These are phyloP conservation scores for Rachycentron canadum DNA, from an alignment of 2,797 vertebrate genomes.

Conservation along the genomic window DNA sequence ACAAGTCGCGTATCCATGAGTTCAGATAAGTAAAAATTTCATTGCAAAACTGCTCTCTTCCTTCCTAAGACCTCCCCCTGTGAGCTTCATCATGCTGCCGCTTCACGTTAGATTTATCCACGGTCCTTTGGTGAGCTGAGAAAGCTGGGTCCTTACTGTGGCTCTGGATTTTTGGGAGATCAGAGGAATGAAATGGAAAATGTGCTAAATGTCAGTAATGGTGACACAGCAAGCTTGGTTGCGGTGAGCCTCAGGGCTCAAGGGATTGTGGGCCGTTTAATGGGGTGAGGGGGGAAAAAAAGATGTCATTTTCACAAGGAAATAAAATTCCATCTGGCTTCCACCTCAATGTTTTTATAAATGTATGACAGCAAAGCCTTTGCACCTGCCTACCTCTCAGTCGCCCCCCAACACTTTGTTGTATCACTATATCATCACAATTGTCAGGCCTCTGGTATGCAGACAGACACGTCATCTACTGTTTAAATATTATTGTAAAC, in stretches of 20 bases:
- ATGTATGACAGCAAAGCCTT: constrained; percentile 20
- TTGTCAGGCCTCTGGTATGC: constrained; percentile 54
- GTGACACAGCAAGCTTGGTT: constrained; percentile 46
- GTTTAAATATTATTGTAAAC: constrained; percentile 63
- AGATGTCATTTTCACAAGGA: constrained; percentile 54
- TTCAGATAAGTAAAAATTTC: constrained; percentile 35
- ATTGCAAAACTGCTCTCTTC: not conserved
- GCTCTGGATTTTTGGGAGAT: constrained; percentile 50
- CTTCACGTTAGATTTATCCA: constrained; percentile 47
- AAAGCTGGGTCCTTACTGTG: constrained; percentile 31
- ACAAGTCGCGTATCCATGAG: not conserved
- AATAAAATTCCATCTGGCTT: constrained; percentile 57
- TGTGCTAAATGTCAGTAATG: constrained; percentile 43
- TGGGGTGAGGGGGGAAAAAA: constrained; percentile 27
- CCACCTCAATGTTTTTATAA: constrained; percentile 40
- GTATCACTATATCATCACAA: not conserved
- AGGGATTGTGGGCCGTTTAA: constrained; percentile 60
- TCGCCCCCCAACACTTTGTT: not conserved
- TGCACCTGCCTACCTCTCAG: constrained; percentile 26
- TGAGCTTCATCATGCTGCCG: constrained; percentile 39
- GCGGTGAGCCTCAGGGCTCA: constrained; percentile 29
- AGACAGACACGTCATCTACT: constrained; percentile 44
- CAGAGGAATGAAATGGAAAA: constrained; percentile 54
- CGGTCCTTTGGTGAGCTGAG: constrained; percentile 20
- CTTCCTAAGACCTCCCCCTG: constrained; percentile 14